Conservation (phyloP, 2,888 invertebrate genomes). For the Acrocyrtus sp. region DNA sequence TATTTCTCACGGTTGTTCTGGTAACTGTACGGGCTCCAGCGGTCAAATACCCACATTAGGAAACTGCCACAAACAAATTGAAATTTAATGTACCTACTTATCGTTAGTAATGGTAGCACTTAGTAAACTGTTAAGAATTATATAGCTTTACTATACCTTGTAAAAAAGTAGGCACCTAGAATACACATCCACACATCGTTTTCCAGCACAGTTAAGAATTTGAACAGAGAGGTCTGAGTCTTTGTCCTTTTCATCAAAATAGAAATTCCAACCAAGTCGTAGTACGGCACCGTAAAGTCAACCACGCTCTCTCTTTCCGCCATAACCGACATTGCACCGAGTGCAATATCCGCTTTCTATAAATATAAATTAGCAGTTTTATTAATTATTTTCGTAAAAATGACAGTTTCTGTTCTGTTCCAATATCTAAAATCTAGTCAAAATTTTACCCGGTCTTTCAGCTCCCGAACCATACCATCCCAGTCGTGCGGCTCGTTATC, state of each 20-base stretch:
- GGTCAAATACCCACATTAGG: conserved; percentile 96
- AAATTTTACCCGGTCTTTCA: conserved; percentile 75
- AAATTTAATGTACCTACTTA: background rate
- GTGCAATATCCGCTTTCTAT: conserved; percentile 87
- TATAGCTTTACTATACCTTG: too few species aligned
- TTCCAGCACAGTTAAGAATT: conserved; percentile 95
- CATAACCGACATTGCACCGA: conserved; percentile 96
- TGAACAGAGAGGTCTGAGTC: conserved; percentile 91
- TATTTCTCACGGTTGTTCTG: conserved; percentile 94
- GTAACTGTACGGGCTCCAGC: conserved; percentile 97
- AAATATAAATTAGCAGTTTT: conserved; percentile 4
- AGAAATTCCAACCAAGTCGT: conserved; percentile 96
- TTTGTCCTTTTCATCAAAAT: conserved; percentile 94
- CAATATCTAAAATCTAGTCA: background rate
- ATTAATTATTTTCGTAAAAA: background rate
- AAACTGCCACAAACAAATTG: conserved; percentile 70
- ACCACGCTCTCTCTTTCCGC: conserved; percentile 93
- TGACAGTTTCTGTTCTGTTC: background rate
- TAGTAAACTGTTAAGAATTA: too few species aligned
- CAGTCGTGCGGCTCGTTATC: conserved; percentile 78
- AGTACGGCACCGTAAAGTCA: conserved; percentile 98
- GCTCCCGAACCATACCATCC: conserved; percentile 85
- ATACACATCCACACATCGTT: conserved; percentile 98
- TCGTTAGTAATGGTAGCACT: too few species aligned
- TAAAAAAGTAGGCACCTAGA: conserved; percentile 93